These are phyloP conservation scores for Callospermophilus lateralis DNA, from an alignment of 2,113 vertebrate genomes.

Conservation along the genomic window DNA sequence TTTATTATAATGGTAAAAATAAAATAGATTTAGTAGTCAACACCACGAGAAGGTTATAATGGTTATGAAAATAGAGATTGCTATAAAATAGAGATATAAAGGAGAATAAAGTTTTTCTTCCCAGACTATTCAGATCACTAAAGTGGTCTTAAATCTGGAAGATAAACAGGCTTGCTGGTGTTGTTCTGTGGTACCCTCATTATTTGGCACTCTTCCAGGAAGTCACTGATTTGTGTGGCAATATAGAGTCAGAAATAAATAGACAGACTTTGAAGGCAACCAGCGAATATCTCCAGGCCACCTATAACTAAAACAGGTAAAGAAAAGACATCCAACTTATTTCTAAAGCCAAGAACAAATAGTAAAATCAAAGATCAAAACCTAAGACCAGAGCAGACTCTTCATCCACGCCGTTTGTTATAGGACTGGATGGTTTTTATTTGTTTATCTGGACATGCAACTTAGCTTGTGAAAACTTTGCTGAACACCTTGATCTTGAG, in stretches of 20 bases:
- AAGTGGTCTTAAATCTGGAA: not conserved
- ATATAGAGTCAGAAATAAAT: constrained; percentile 19
- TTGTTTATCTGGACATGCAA: not conserved
- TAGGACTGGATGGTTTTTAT: not conserved
- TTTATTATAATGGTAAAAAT: not conserved
- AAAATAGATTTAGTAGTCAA: not conserved
- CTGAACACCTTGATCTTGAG: not conserved
- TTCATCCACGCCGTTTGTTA: not conserved
- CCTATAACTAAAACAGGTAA: not conserved
- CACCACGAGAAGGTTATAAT: not conserved
- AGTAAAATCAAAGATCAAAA: constrained; percentile 46
- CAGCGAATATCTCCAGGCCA: not conserved
- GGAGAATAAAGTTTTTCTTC: constrained; percentile 7
- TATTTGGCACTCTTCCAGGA: not conserved
- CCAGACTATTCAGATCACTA: not conserved
- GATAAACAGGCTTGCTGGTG: not conserved
- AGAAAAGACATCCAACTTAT: constrained; percentile 8
- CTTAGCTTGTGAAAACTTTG: not conserved
- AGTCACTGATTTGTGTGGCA: not conserved
- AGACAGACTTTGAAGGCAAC: not conserved
- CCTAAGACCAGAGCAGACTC: not conserved
- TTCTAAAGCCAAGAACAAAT: constrained; percentile 45
- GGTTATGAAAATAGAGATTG: not conserved
- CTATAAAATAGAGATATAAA: not conserved
- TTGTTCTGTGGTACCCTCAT: not conserved